phyloP scores from a whole-genome alignment of 2,113 vertebrate genomes.

The cat (Felis catus) region F.catus_Fca126_mat1.0 CM031418.1:75850501-75851000 shows the following conservation, averaged over 20 bases:
- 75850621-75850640: slow-evolving; percentile 98
- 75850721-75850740: slow-evolving; percentile 96
- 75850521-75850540: slow-evolving; percentile 69
- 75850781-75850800: slow-evolving; percentile 88
- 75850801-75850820: slow-evolving; percentile 42
- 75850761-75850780: slow-evolving; percentile 97
- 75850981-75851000: background rate
- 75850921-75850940: background rate
- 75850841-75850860: background rate
- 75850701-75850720: slow-evolving; percentile 99
- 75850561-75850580: slow-evolving; percentile 52
- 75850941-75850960: background rate
- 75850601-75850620: slow-evolving; percentile 21
- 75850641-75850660: slow-evolving; percentile 98
- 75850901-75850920: background rate
- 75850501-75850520: slow-evolving; percentile 71
- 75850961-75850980: background rate
- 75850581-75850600: slow-evolving; percentile 47
- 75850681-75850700: slow-evolving; percentile 97
- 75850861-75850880: background rate
- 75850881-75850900: background rate
- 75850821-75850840: slow-evolving; percentile 3
- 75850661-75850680: slow-evolving; percentile 97
- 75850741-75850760: slow-evolving; percentile 98
- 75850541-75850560: slow-evolving; percentile 35